Conservation (phyloP, 2,113 vertebrate genomes). For the Cinclus mexicanus region DNA sequence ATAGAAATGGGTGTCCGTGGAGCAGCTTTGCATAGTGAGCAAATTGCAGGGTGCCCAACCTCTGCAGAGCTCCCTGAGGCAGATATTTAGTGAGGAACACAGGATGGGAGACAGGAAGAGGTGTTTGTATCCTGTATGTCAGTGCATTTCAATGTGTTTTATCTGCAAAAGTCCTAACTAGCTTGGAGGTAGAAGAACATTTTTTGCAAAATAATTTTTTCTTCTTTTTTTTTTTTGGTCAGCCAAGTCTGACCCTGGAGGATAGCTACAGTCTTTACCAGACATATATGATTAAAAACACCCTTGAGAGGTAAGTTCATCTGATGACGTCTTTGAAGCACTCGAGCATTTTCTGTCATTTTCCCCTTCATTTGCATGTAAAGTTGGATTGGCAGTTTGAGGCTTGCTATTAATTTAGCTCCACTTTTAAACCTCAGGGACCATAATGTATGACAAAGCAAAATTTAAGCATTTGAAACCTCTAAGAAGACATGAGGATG, state of each 20-base stretch:
- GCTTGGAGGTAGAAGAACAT: background rate
- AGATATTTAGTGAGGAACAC: background rate
- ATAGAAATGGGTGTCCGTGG: accelerated
- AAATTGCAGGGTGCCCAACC: background rate
- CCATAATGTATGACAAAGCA: background rate
- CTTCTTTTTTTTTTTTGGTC: background rate
- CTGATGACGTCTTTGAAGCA: background rate
- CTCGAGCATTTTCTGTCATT: background rate
- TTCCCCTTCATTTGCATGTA: background rate
- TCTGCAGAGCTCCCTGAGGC: background rate
- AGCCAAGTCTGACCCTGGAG: background rate
- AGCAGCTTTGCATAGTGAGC: background rate
- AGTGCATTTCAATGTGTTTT: accelerated
- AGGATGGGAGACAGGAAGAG: background rate
- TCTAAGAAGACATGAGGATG: background rate
- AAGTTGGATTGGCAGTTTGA: background rate
- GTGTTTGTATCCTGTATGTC: background rate
- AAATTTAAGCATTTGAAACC: background rate
- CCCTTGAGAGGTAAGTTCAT: background rate
- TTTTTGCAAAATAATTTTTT: background rate
- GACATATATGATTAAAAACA: background rate
- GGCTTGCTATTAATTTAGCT: background rate
- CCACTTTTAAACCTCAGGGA: background rate
- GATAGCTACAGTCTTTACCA: background rate
- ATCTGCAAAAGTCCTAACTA: background rate